Conservation (phyloP, 2,113 vertebrate species). For the Elgaria multicarinata region DNA sequence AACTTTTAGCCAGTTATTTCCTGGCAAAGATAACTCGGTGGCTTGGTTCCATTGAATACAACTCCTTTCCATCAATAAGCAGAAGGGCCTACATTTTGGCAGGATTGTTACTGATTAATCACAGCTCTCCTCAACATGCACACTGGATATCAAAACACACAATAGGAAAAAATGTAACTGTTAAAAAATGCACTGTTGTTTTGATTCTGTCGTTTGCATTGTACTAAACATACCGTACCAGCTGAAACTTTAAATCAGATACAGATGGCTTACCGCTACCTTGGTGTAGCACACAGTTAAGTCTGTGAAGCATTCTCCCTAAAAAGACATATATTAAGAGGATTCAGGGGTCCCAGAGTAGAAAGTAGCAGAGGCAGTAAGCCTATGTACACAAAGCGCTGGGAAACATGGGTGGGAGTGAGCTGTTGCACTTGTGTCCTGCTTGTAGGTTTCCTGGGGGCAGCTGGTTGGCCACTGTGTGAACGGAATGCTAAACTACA, state of each 20-base stretch:
- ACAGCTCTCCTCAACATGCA: not conserved
- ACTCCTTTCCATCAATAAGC: conserved; percentile 3
- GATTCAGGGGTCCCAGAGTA: not conserved
- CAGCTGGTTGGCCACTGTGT: no score
- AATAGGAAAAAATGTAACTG: not conserved
- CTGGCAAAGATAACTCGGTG: not conserved
- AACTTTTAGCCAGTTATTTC: conserved; percentile 23
- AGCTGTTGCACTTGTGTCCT: no score
- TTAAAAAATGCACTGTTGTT: not conserved
- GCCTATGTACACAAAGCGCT: no score
- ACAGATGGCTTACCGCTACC: not conserved
- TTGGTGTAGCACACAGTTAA: not conserved
- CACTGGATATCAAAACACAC: conserved; percentile 13
- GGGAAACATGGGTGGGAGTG: no score
- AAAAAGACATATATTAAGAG: not conserved
- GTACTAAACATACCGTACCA: not conserved
- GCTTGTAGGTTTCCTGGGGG: no score
- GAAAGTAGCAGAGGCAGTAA: no score
- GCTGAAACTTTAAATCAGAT: not conserved
- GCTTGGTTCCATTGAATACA: conserved; percentile 9
- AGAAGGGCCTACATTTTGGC: not conserved
- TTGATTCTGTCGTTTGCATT: not conserved
- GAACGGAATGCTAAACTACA: no score
- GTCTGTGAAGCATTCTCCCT: not conserved
- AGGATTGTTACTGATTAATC: conserved; percentile 15